Conservation (phyloP, 2,113 vertebrate genomes). For the Callospermophilus lateralis region DNA sequence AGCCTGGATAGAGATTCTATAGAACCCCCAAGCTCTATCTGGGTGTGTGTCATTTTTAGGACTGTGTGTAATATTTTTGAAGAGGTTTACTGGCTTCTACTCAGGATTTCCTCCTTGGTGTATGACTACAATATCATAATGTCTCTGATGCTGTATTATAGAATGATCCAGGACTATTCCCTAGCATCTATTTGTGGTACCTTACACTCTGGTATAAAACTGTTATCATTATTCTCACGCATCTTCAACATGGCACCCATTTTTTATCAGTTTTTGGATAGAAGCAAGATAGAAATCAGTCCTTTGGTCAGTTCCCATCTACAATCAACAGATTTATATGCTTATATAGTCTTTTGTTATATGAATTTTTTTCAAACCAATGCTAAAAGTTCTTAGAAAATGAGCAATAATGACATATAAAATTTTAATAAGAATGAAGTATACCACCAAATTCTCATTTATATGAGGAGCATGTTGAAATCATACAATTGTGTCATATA, state of each 20-base stretch:
- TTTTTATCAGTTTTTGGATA: not conserved
- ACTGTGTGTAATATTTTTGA: not conserved
- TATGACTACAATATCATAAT: not conserved
- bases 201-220: not conserved
- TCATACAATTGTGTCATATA: not conserved
- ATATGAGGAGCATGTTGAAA: conserved; percentile 48
- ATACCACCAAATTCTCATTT: not conserved
- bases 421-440: conserved; percentile 68
- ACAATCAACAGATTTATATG: conserved; percentile 58
- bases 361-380: conserved; percentile 66
- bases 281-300: not conserved
- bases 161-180: not conserved
- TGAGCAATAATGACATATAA: conserved; percentile 51
- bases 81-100: not conserved
- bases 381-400: conserved; percentile 29
- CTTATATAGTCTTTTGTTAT: conserved; percentile 68
- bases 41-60: not conserved
- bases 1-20: too few relatives aligned
- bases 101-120: not conserved
- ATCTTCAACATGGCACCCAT: not conserved
- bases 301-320: conserved; percentile 22
- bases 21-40: not conserved
- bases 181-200: not conserved
- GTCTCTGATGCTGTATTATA: not conserved
- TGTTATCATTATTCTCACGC: not conserved